Evolutionary conservation across 1,140 invertebrate genomes (phyloP), one percentile per base, ranked within the genome.

Genomic region (Monochamus saltuarius): DNA sequence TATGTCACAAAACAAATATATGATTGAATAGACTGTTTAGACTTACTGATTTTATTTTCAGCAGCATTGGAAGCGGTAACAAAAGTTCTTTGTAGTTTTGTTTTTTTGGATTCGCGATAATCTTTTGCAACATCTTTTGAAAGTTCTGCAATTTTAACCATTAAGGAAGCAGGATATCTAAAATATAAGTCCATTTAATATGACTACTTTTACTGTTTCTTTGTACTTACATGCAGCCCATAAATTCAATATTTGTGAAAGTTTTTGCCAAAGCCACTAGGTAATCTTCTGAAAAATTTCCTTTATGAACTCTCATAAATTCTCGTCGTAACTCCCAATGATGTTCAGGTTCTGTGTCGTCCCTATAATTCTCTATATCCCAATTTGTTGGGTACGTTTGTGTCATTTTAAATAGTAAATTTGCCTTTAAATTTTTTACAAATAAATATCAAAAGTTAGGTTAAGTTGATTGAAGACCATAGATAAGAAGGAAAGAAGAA

Each of bases 161-260:
- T 95, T 0, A 91, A 90, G 65, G 87, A 82, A 38, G 79, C 72
- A 17, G 91, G 90, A 73, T 83, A 88, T 65, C 65, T 77, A 17
- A 61, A 68, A 67, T 19, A 11, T 9, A 22, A 14, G n/a, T 6
- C 39, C 39, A 14, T 42, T 45, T 36, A 22, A 49, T 38, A 52
- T 14, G 6, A 14, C 36, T 36, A 49, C 9, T 17, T 16, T 11
- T 0, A 4, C 11, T 22, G 22, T 46, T 29, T 37, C 38, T 11
- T 19, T 40, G 19, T 54, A 68, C 67, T 75, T 80, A 91, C 88
- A 83, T 85, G 82, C 90, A 92, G 63, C 90, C 90, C 52, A 94
- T 77, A 65, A 92, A 85, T 75, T 93, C 90, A 8, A 92, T 82
- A 75, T 94, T 95, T 1, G 86, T 85, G 73, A 91, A 93, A 22